Evolutionary conservation across 2,888 invertebrate species (phyloP), one percentile per base, ranked within the genome.

Genomic region (Tromatobia lineatoria): DNA sequence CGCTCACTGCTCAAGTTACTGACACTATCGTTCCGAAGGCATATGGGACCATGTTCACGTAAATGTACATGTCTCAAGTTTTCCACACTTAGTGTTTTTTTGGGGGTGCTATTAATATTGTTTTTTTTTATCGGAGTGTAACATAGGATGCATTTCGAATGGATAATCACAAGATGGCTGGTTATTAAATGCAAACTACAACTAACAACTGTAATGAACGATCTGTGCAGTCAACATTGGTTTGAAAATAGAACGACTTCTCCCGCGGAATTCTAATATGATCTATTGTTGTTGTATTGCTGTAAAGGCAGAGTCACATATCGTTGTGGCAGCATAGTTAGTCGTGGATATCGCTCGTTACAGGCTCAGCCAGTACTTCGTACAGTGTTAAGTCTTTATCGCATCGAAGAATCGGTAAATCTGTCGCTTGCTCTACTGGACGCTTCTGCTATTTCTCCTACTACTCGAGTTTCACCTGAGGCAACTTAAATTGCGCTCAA

Each of bases 401-500:
- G 75, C 52, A 54, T 50, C 25, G 67, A 18, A 57, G 45, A 81
- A 88, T 88, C 88, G 79, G 85, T 86, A 86, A 88, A 87, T 85
- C 83, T 80, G 83, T 80, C 83, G 34, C n/a, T 57, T 34, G 78
- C 83, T 47, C 80, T 75, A 80, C 20, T 38, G 59, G 11, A 18
- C 47, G 18, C 73, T 45, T 59, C 47, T 29, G 47, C 45, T 42
- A 6, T 8, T 61, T 61, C 47, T 61, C 57, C 15, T n/a, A 47
- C 67, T 67, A 25, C 47, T 45, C 64, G 71, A 61, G 70, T 80
- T 80, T 80, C 85, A 86, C 85, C 82, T 83, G 85, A 85, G 82
- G 70, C 82, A 73, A 82, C 70, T 85, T 89, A 81, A 89, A 86
- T 87, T 84, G 77, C 87, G 71, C 83, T 69, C 86, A 85, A 86